Base-by-base conservation (phyloP, 2,888 invertebrate genomes). In the Rambutsinella grinnellia region DNA sequence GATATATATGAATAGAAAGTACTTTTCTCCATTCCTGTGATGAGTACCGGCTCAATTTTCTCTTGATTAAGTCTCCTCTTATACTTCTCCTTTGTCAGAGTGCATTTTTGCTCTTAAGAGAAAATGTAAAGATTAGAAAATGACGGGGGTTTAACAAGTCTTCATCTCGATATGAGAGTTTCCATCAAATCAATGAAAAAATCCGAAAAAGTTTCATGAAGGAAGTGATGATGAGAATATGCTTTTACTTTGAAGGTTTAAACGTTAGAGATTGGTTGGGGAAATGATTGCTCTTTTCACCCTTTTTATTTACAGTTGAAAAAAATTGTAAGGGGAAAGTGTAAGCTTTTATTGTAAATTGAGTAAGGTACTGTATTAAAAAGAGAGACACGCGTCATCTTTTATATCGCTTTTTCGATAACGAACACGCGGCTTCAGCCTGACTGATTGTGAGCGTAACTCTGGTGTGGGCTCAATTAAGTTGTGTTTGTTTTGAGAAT, bases 61-160 rank as follows among this genome's bases (percentile, higher is more conserved):
- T 58, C 54, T 79, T 79, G 79, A 79, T 79, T 79, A 79, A 79
- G 75, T 67, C 49, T 21, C 61, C 63, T 76, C 36, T 36, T 36
- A 36, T 36, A 5, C 13, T 36, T 13, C 36, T 13, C 6, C 36
- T 36, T 13, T 36, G 36, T n/a, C n/a, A n/a, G n/a, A n/a, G n/a
- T n/a, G n/a, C n/a, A 36, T 60, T 62, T 10, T 5, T 58, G 53
- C 47, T 49, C 19, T 60, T 27, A 61, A 47, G 19, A 24, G 56
- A 69, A 36, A 24, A 28, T 46, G 27, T 19, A 56, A 26, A 65
- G 24, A 19, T 21, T 44, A 23, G 28, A 53, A 26, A 58, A 61
- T n/a, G 24, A 21, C n/a, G 63, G 2, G 23, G 46, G 19, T 0
- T 3, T 17, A 19, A 51, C 21, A 51, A 51, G 51, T 51, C n/a